Evolutionary conservation across 2,113 vertebrate genomes (phyloP), one percentile per base, ranked within the genome.

Genomic region (Bubo bubo): DNA sequence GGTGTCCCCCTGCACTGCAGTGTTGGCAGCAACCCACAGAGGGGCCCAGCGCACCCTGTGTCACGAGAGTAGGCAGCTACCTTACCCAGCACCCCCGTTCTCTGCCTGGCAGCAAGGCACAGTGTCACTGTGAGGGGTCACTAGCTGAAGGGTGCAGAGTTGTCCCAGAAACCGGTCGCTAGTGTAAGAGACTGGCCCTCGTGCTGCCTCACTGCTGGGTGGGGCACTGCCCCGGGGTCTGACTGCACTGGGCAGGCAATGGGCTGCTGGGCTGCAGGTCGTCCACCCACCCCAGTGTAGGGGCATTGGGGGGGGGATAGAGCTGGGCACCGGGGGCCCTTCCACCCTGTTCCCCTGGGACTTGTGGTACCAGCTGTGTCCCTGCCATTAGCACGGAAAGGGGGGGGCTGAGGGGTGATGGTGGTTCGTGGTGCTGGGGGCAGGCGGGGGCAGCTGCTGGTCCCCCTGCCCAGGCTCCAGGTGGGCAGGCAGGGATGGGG

Each of bases 301-400:
- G 8, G 16, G 39, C 22, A 5, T 10, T 3, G 2, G 23, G 4
- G 3, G 35, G 12, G 30, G n/a, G 15, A 8, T 7, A 10, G 50
- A 34, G 52, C 49, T 22, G 68, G 32, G 45, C 53, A 5, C 19
- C 10, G 1, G 23, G 16, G 16, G 12, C 56, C n/a, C 15, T 27
- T 8, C 35, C 43, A 1, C 2, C 0, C 14, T 9, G 19, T 28
- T 41, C 30, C 39, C 26, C 4, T 0, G 3, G 68, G 30, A 10
- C 32, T 21, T 24, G 5, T 7, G 13, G 37, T 60, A 47, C 68
- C 50, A 14, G 37, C 43, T 13, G 1, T 2, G 35, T 53, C 19
- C n/a, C 52, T 13, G 74, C 58, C 12, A 0, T 13, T 24, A 28
- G 50, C 32, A 3, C 37, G 2, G 50, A 5, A 5, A 2, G 30